Evolutionary conservation across 2,888 invertebrate genomes (phyloP).

Genomic region (Theodoxus fluviatilis): DNA sequence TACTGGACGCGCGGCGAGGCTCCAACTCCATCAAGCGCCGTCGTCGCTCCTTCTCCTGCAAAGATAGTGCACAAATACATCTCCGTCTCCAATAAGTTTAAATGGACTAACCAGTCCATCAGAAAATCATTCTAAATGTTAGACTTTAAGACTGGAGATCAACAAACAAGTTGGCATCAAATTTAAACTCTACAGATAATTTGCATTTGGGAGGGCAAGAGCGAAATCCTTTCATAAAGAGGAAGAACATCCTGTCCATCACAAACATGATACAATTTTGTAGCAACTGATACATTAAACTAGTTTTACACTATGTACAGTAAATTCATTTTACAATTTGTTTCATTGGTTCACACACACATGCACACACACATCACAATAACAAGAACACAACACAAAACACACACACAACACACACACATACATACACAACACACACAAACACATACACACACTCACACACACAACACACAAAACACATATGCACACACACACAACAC

Average conservation of each 20-base stretch:
- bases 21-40: conserved; percentile 73
- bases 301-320: not conserved
- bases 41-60: conserved; percentile 59
- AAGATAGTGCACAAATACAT: conserved; percentile 21
- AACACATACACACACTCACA: too few species aligned
- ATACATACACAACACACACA: too few species aligned
- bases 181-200: not conserved
- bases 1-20: conserved; percentile 75
- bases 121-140: not conserved
- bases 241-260: not conserved
- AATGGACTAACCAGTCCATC: not conserved
- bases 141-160: not conserved
- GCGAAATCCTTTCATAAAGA: not conserved
- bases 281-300: not conserved
- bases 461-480: too few species aligned
- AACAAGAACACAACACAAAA: not conserved
- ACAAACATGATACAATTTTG: not conserved
- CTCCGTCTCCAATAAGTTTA: not conserved
- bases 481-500: too few species aligned
- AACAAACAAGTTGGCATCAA: not conserved
- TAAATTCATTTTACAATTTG: not conserved
- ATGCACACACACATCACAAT: not conserved
- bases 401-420: too few species aligned
- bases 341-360: not conserved
- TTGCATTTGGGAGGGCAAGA: not conserved